phyloP scores from a whole-genome alignment of 2,797 vertebrate species.

The Gymnocypris eckloni region DNA sequence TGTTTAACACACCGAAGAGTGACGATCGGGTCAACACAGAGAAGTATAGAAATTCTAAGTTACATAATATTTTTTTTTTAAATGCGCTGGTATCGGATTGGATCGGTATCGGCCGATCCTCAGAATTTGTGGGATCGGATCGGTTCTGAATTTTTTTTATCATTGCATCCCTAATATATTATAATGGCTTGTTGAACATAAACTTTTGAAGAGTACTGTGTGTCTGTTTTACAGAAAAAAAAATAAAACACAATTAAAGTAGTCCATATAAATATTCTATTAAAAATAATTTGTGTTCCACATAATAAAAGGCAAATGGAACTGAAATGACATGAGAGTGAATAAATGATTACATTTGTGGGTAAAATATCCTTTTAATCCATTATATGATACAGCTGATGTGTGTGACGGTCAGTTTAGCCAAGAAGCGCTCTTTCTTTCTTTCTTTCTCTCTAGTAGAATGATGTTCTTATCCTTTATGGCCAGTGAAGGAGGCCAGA shows the following conservation, averaged over 20 bases:
- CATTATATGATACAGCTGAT: not conserved
- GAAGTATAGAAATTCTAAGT: too few species aligned
- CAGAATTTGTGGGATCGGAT: too few species aligned
- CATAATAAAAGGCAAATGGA: not conserved
- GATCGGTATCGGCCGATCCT: too few species aligned
- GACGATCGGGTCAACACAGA: too few species aligned
- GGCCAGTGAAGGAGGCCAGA: slow-evolving; percentile 51
- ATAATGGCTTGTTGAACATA: too few species aligned
- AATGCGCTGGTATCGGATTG: too few species aligned
- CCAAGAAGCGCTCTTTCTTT: not conserved
- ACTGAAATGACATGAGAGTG: not conserved
- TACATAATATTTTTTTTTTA: too few species aligned
- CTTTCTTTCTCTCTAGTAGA: slow-evolving; percentile 3
- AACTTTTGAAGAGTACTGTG: not conserved
- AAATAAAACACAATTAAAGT: not conserved
- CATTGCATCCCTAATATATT: too few species aligned
- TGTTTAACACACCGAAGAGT: too few species aligned
- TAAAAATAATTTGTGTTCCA: not conserved
- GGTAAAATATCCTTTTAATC: not conserved
- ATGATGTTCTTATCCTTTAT: slow-evolving; percentile 38
- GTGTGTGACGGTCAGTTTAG: slow-evolving; percentile 11
- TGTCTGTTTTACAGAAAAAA: not conserved
- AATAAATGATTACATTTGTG: not conserved
- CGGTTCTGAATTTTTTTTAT: too few species aligned
- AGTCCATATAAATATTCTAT: not conserved